These are phyloP conservation scores for Rhagoletis pomonella DNA, from an alignment of 1,140 invertebrate species.

Conservation along the genomic window DNA sequence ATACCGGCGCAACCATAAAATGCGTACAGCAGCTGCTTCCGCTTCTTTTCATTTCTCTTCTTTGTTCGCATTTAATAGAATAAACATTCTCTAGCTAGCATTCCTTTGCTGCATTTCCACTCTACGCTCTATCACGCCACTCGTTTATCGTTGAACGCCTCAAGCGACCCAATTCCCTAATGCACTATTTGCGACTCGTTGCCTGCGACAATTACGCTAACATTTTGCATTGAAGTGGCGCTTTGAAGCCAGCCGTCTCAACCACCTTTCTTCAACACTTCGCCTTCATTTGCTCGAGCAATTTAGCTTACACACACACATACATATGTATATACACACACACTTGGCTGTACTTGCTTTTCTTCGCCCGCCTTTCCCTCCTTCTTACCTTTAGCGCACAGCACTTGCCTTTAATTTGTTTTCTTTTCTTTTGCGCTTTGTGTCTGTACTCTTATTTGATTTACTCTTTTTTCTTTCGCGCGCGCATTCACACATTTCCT, in stretches of 20 bases:
- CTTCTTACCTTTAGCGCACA: not conserved
- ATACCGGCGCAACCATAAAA: no score
- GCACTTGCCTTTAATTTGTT: not conserved
- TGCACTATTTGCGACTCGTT: constrained; percentile 17
- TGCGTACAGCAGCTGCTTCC: no score
- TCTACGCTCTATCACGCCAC: not conserved
- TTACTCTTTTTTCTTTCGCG: not conserved
- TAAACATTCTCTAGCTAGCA: not conserved
- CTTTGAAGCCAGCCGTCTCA: not conserved
- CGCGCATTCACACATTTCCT: not conserved
- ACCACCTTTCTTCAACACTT: not conserved
- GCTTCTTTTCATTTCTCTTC: no score
- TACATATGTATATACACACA: no score
- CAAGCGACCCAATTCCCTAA: constrained; percentile 30
- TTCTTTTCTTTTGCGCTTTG: not conserved
- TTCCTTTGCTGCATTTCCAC: no score
- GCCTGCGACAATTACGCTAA: constrained; percentile 27
- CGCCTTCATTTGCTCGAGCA: not conserved
- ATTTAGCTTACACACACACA: not conserved
- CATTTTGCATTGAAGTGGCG: constrained; percentile 1
- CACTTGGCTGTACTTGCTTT: not conserved
- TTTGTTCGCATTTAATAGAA: not conserved
- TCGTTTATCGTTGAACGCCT: not conserved
- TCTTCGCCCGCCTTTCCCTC: not conserved
- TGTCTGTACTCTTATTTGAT: not conserved